Evolutionary conservation across 2,113 vertebrate species (phyloP).

Genomic region (Empidonax alnorum): DNA sequence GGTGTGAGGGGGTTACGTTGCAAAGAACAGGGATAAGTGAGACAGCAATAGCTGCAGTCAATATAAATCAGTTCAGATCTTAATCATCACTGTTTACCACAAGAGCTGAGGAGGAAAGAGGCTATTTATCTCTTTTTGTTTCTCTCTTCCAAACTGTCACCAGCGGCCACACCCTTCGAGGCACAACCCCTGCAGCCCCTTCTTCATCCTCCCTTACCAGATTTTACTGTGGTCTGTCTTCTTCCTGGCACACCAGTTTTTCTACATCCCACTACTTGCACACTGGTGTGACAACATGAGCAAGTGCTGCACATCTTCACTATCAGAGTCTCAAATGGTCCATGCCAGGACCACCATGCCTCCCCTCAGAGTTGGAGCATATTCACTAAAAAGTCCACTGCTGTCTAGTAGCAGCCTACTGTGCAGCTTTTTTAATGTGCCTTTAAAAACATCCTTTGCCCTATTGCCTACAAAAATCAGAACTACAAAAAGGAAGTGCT

Average conservation of each 20-base stretch:
- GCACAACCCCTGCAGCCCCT: neutral
- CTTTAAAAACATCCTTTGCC: neutral
- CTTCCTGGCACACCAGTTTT: neutral
- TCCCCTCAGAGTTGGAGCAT: neutral
- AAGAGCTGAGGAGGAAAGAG: neutral
- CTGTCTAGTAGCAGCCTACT: neutral
- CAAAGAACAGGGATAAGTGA: neutral
- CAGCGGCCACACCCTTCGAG: neutral
- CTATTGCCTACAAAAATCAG: neutral
- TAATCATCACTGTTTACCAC: neutral
- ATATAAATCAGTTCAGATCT: slow-evolving; percentile 30
- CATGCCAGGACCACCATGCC: accelerated
- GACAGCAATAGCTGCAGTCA: neutral
- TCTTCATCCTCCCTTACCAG: neutral
- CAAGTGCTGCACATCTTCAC: neutral
- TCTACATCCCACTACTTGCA: neutral
- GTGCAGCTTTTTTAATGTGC: neutral
- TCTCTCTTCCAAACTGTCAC: neutral
- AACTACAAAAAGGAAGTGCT: neutral
- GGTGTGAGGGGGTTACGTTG: neutral
- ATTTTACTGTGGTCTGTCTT: neutral
- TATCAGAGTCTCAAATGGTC: neutral
- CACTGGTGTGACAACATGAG: neutral
- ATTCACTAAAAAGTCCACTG: neutral
- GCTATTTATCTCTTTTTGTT: neutral